Percentiles rank a stretch among this genome's conserved stretches.
Evolutionary conservation across 37 sponge, comb jelly and placozoan species (phyloP).

Genomic region (Spongia lamella): DNA sequence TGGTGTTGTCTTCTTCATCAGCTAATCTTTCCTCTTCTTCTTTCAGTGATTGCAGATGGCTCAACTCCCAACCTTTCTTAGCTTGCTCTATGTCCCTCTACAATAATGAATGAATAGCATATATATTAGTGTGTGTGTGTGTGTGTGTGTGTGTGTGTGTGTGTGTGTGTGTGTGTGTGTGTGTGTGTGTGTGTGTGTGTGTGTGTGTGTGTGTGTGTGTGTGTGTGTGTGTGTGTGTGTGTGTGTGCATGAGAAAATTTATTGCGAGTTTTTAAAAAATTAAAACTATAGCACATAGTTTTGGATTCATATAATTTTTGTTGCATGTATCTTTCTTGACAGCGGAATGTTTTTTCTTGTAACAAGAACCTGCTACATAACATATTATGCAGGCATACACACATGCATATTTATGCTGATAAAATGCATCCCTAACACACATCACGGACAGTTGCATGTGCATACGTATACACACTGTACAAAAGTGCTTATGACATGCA

Average conservation of each 20-base stretch:
- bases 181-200: too few species aligned
- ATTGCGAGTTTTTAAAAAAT: background rate
- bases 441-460: too few species aligned
- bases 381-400: too few species aligned
- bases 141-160: background rate
- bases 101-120: background rate
- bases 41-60: slow-evolving; percentile 71
- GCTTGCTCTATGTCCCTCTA: slow-evolving; percentile 75
- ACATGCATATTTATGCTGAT: too few species aligned
- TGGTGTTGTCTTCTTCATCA: slow-evolving; percentile 51
- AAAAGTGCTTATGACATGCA: too few species aligned
- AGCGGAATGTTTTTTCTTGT: too few species aligned
- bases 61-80: slow-evolving; percentile 87
- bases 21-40: slow-evolving; percentile 70
- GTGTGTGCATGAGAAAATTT: background rate
- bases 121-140: background rate
- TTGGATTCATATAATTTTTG: too few species aligned
- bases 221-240: background rate
- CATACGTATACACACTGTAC: too few species aligned
- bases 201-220: too few species aligned
- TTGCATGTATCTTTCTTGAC: too few species aligned
- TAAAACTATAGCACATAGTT: slow-evolving; percentile 1
- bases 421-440: too few species aligned
- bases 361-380: too few species aligned
- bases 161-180: slow-evolving; percentile 3